Evolutionary conservation across 2,888 invertebrate genomes (phyloP).

Genomic region (Rhagonycha fulva): DNA sequence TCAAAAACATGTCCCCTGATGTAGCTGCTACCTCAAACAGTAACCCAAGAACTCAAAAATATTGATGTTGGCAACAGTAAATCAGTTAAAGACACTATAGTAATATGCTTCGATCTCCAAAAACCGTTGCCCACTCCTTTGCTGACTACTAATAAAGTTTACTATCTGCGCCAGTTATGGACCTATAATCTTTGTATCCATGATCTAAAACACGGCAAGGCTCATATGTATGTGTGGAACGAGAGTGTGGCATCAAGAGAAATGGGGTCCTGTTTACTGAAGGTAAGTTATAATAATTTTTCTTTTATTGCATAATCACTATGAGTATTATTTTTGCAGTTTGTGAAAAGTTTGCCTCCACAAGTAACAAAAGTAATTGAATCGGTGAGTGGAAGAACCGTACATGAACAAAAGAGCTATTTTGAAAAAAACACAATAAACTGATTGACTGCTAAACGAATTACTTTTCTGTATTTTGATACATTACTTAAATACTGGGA

Average conservation of each 20-base stretch:
- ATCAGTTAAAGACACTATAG: not conserved
- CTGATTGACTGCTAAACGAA: too few relatives aligned
- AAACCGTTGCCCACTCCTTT: not conserved
- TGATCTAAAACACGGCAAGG: not conserved
- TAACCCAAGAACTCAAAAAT: not conserved
- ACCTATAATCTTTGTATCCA: not conserved
- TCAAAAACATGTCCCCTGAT: not conserved
- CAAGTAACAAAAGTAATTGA: not conserved
- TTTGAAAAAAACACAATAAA: too few relatives aligned
- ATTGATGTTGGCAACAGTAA: not conserved
- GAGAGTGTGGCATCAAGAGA: slow-evolving; percentile 7
- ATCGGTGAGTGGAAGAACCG: too few relatives aligned
- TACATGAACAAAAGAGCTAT: too few relatives aligned
- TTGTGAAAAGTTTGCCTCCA: not conserved
- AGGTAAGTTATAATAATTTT: not conserved
- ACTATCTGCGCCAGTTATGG: not conserved
- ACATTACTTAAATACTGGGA: too few relatives aligned
- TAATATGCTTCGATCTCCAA: slow-evolving; percentile 7
- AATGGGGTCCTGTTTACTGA: not conserved
- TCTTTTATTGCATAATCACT: not conserved
- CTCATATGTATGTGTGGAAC: slow-evolving; percentile 1
- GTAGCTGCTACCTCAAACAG: not conserved
- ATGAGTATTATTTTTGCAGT: not conserved
- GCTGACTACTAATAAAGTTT: not conserved
- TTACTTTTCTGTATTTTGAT: too few relatives aligned